Conservation (phyloP, 2,888 invertebrate species). For the Lottia scabra region DNA sequence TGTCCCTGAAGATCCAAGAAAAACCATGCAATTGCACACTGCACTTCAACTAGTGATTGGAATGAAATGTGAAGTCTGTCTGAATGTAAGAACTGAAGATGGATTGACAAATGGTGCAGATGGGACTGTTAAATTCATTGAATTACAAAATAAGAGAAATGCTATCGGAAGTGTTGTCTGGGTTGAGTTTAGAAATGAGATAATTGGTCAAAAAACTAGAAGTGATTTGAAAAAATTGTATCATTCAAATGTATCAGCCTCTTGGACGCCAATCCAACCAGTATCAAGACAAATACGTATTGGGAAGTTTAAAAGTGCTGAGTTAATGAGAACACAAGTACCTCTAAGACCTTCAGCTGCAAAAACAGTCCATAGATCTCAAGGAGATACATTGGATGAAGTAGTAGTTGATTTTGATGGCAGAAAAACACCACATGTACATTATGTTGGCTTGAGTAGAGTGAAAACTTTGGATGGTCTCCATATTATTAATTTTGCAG, state of each 20-base stretch:
- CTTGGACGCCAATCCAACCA: conserved; percentile 24
- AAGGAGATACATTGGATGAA: conserved; percentile 23
- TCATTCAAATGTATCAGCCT: background rate
- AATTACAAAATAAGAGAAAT: background rate
- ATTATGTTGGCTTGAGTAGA: conserved; percentile 27
- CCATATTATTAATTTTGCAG: conserved; percentile 20
- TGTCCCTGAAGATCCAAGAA: conserved; percentile 7
- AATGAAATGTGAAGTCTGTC: conserved; percentile 26
- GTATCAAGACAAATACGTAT: conserved; percentile 14
- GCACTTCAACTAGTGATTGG: conserved; percentile 19
- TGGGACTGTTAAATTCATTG: conserved; percentile 26
- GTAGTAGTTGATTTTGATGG: conserved; percentile 20
- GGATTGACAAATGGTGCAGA: conserved; percentile 39
- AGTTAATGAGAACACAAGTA: conserved; percentile 24
- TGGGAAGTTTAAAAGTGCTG: conserved; percentile 8
- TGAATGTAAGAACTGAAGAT: conserved; percentile 34
- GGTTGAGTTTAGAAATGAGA: conserved; percentile 16
- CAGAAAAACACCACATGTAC: conserved; percentile 14
- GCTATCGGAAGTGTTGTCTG: conserved; percentile 22
- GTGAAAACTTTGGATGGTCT: conserved; percentile 14
- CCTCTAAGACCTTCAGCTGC: conserved; percentile 24
- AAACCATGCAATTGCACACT: conserved; percentile 23
- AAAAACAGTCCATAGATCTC: conserved; percentile 26
- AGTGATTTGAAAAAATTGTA: conserved; percentile 15
- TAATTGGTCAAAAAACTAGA: conserved; percentile 18